Conservation (phyloP, 2,797 vertebrate genomes). For the Sebastolobus altivelis region DNA sequence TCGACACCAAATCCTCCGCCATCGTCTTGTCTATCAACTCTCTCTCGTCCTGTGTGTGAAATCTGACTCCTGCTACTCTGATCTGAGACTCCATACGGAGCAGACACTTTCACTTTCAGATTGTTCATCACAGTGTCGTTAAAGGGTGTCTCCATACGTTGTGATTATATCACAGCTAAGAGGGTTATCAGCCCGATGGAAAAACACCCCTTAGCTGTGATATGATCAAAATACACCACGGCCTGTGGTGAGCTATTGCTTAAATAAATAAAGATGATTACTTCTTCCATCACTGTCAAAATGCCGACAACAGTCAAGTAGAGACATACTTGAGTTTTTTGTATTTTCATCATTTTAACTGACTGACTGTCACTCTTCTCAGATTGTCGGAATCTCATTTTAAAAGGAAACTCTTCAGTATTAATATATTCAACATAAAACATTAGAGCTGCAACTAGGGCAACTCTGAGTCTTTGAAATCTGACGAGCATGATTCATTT, state of each 20-base stretch:
- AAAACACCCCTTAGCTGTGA: too few species aligned
- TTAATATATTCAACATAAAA: slow-evolving; percentile 55
- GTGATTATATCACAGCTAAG: too few species aligned
- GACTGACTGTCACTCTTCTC: slow-evolving; percentile 15
- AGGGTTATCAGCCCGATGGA: too few species aligned
- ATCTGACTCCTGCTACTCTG: too few species aligned
- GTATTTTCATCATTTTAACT: not conserved
- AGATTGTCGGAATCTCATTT: slow-evolving; percentile 20
- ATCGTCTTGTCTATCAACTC: too few species aligned
- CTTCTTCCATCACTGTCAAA: not conserved
- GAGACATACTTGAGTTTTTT: not conserved
- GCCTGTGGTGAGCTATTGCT: not conserved
- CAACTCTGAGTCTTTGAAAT: slow-evolving; percentile 61
- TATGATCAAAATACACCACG: too few species aligned
- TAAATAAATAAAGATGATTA: not conserved
- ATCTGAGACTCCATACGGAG: too few species aligned
- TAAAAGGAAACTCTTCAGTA: slow-evolving; percentile 36
- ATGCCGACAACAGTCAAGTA: not conserved
- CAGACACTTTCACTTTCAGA: too few species aligned
- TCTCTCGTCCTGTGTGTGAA: too few species aligned
- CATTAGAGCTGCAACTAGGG: slow-evolving; percentile 50
- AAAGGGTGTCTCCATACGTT: too few species aligned
- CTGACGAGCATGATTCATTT: slow-evolving; percentile 62
- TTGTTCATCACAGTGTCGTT: too few species aligned
- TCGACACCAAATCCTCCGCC: too few species aligned